Evolutionary conservation across 2,888 invertebrate genomes (phyloP).

Genomic region (Epicampocera succincta): DNA sequence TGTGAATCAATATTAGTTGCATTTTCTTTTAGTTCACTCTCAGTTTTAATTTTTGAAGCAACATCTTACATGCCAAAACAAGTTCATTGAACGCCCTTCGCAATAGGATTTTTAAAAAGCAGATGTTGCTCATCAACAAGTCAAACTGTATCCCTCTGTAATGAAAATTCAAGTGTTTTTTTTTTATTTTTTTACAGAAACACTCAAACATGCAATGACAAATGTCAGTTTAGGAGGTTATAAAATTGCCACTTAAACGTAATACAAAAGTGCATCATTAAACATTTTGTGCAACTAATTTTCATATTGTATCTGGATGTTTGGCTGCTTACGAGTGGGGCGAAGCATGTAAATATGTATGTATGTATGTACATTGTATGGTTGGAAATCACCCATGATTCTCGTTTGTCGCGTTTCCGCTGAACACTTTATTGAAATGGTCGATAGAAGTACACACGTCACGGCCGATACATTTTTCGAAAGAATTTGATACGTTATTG

Average conservation of each 20-base stretch:
- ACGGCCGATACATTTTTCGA: no score
- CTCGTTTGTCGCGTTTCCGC: no score
- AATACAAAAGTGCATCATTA: conserved; percentile 35
- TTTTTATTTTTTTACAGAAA: no score
- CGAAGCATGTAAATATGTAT: not conserved
- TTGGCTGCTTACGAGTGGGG: not conserved
- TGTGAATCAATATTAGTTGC: no score
- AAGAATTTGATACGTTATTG: no score
- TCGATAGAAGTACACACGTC: no score
- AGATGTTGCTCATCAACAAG: no score
- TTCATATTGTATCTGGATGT: not conserved
- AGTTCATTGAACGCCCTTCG: conserved; percentile 55
- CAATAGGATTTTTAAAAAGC: not conserved
- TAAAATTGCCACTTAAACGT: conserved; percentile 15
- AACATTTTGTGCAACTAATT: not conserved
- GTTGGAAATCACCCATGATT: not conserved
- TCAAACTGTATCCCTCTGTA: conserved; percentile 1
- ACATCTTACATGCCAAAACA: conserved; percentile 21
- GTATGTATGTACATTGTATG: not conserved
- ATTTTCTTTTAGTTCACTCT: not conserved
- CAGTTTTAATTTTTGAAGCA: conserved; percentile 23
- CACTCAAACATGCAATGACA: not conserved
- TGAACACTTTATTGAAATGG: no score
- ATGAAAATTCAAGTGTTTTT: not conserved
- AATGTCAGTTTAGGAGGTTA: conserved; percentile 4